Evolutionary conservation across 1,140 invertebrate genomes (phyloP).

Genomic region (Xylocopa sonorina): DNA sequence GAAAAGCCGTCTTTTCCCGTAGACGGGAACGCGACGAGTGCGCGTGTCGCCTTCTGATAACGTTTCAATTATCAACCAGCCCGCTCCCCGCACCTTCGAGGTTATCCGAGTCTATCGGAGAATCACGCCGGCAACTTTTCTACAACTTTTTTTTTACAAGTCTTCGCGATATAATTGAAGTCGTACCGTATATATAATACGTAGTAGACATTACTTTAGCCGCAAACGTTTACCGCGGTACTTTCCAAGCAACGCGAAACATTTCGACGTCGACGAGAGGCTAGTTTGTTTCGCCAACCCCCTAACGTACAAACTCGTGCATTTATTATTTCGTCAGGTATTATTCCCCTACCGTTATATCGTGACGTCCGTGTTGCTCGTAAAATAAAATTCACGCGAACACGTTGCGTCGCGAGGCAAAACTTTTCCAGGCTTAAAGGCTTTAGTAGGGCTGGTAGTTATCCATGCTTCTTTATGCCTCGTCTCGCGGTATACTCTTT

Average conservation of each 20-base stretch:
- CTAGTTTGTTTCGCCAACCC: too few relatives aligned
- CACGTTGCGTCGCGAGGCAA: constrained; percentile 4
- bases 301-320: neutral
- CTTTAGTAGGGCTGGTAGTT: too few relatives aligned
- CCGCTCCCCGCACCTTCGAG: too few relatives aligned
- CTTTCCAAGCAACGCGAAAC: neutral
- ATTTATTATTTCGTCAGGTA: constrained; percentile 29
- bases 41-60: constrained; percentile 33
- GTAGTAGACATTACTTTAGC: too few relatives aligned
- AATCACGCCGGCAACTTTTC: too few relatives aligned
- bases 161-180: too few relatives aligned
- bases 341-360: constrained; percentile 31
- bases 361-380: neutral
- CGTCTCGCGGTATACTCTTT: constrained; percentile 5
- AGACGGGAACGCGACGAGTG: neutral
- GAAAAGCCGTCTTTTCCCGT: constrained; percentile 56
- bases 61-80: constrained; percentile 32
- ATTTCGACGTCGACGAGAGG: neutral
- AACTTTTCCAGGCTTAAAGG: constrained; percentile 28
- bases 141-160: too few relatives aligned
- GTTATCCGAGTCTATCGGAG: too few relatives aligned
- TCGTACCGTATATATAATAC: too few relatives aligned
- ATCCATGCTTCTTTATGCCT: constrained; percentile 34
- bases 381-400: constrained; percentile 28
- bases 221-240: neutral